These are phyloP conservation scores for Heliornis fulica DNA, from an alignment of 2,113 vertebrate genomes.

Conservation along the genomic window DNA sequence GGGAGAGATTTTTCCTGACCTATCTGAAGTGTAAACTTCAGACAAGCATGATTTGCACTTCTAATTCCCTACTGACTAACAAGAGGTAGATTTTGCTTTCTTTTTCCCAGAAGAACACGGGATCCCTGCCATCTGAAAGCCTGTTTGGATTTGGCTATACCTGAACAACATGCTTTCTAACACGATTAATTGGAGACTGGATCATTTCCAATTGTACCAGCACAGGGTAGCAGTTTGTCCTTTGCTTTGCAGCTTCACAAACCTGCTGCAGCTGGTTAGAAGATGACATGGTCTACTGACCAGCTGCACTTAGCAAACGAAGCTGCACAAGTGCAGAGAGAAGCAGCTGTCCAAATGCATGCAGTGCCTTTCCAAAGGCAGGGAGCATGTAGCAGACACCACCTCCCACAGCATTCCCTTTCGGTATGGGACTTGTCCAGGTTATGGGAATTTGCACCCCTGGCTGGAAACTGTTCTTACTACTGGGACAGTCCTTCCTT, in stretches of 20 bases:
- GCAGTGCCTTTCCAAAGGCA: background rate
- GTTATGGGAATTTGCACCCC: background rate
- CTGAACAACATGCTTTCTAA: background rate
- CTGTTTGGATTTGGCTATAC: background rate
- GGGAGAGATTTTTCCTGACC: background rate
- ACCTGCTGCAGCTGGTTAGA: background rate
- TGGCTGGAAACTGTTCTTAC: background rate
- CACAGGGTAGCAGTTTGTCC: background rate
- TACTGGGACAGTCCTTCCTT: background rate
- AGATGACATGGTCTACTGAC: background rate
- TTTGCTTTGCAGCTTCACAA: background rate
- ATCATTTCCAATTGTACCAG: background rate
- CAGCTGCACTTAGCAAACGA: background rate
- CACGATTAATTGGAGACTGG: rapidly evolving
- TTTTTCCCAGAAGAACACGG: background rate
- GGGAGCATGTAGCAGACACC: rapidly evolving
- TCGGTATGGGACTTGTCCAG: background rate
- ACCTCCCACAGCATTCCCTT: background rate
- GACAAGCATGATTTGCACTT: background rate
- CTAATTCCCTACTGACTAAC: background rate
- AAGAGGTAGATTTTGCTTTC: background rate
- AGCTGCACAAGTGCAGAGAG: background rate
- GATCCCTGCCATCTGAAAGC: background rate
- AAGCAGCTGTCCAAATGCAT: background rate
- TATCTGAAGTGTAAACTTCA: background rate